Conservation (phyloP, 2,888 invertebrate species). For the Agonopterix alstromeriana region DNA sequence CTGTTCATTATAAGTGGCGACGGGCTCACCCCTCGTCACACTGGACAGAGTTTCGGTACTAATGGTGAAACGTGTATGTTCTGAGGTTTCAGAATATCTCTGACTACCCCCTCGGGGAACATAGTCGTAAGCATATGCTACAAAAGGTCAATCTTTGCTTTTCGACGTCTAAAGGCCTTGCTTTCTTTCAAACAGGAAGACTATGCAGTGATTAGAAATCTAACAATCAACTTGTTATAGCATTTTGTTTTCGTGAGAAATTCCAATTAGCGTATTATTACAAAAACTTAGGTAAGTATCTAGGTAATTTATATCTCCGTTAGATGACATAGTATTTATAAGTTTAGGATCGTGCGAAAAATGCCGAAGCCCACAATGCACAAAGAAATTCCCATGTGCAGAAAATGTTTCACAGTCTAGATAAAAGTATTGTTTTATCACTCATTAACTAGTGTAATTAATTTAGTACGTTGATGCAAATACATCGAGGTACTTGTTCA, state of each 20-base stretch:
- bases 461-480: no score
- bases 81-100: no score
- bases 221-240: constrained; percentile 4
- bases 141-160: no score
- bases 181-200: constrained; percentile 4
- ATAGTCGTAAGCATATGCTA: no score
- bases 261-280: constrained; percentile 17
- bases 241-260: constrained; percentile 37
- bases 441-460: no score
- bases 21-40: no score
- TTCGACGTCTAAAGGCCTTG: no score
- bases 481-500: no score
- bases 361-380: constrained; percentile 9
- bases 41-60: no score
- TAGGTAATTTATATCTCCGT: constrained; percentile 25
- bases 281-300: constrained; percentile 23
- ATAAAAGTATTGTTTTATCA: not conserved
- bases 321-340: constrained; percentile 33
- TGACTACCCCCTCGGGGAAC: no score
- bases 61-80: no score
- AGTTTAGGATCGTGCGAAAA: constrained; percentile 51
- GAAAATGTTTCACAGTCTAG: not conserved
- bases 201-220: constrained; percentile 4
- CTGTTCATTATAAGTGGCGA: no score
- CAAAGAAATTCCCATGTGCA: constrained; percentile 15